Evolutionary conservation across 2,888 invertebrate species (phyloP).

Genomic region (Heliothis peltigera): DNA sequence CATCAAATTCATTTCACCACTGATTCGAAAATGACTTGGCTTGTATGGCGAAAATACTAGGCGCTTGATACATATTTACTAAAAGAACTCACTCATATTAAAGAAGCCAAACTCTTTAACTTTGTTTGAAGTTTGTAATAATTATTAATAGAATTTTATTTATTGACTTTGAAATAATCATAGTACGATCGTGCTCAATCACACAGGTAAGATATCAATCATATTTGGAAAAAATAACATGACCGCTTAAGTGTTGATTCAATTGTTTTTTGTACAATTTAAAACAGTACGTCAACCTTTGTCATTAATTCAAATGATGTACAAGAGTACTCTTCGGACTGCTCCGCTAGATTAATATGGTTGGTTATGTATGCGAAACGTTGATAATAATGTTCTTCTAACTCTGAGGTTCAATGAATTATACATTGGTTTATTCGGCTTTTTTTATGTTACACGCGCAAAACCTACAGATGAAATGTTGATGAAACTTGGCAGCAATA

Average conservation of each 20-base stretch:
- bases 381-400: slow-evolving; percentile 3
- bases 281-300: slow-evolving; percentile 8
- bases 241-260: slow-evolving; percentile 13
- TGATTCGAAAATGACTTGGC: not conserved
- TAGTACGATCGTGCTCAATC: slow-evolving; percentile 7
- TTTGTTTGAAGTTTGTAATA: not conserved
- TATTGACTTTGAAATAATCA: slow-evolving; percentile 11
- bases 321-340: slow-evolving; percentile 17
- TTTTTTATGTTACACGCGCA: too few species aligned
- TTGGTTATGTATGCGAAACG: not conserved
- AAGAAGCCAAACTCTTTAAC: too few species aligned
- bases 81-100: too few species aligned
- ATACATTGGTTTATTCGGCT: slow-evolving; percentile 10
- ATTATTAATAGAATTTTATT: not conserved
- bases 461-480: too few species aligned
- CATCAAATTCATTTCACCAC: not conserved
- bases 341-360: not conserved
- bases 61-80: too few species aligned
- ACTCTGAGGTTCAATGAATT: slow-evolving; percentile 4
- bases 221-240: slow-evolving; percentile 17
- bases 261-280: slow-evolving; percentile 18
- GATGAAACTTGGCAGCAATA: too few species aligned
- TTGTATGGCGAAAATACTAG: too few species aligned
- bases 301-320: slow-evolving; percentile 45
- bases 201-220: not conserved